Percentiles rank a stretch among this genome's conserved stretches.
Evolutionary conservation across 2,113 vertebrate genomes (phyloP).

Genomic region (Caranx ignobilis): DNA sequence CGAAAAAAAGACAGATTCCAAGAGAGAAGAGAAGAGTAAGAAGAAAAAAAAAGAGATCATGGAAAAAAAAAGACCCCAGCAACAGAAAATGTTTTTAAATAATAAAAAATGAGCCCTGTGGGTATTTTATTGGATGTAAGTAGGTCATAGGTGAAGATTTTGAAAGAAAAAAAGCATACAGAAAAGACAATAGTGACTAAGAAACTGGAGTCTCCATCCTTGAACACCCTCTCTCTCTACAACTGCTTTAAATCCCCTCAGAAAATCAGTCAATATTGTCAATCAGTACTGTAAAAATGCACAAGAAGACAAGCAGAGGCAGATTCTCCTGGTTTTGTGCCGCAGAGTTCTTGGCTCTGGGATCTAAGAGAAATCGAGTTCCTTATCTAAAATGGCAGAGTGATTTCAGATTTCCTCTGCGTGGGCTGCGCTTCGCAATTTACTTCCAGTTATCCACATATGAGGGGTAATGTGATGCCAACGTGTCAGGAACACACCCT

Average conservation of each 20-base stretch:
- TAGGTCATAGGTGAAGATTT: constrained; percentile 39
- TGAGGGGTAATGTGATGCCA: constrained; percentile 48
- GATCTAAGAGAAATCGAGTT: constrained; percentile 65
- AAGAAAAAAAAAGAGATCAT: neutral
- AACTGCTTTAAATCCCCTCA: constrained; percentile 39
- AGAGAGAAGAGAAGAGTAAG: constrained; percentile 7
- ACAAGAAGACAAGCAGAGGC: constrained; percentile 60
- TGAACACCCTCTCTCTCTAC: constrained; percentile 16
- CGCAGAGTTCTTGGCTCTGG: constrained; percentile 58
- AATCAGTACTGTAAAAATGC: constrained; percentile 61
- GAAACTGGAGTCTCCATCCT: constrained; percentile 17
- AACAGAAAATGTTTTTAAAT: neutral
- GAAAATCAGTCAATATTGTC: constrained; percentile 52
- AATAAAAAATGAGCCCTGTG: neutral
- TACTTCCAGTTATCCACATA: constrained; percentile 46
- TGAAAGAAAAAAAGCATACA: constrained; percentile 13
- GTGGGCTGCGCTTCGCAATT: constrained; percentile 52
- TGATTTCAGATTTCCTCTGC: constrained; percentile 66
- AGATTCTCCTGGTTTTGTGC: constrained; percentile 45
- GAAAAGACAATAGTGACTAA: constrained; percentile 12
- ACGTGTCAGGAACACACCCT: constrained; percentile 39
- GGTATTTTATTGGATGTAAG: constrained; percentile 21
- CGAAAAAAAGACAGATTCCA: constrained; percentile 12
- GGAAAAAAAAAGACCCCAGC: neutral
- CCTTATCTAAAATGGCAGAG: constrained; percentile 76